Conservation (phyloP, 2,113 vertebrate genomes). For the Apistogramma diplotaenia region DNA sequence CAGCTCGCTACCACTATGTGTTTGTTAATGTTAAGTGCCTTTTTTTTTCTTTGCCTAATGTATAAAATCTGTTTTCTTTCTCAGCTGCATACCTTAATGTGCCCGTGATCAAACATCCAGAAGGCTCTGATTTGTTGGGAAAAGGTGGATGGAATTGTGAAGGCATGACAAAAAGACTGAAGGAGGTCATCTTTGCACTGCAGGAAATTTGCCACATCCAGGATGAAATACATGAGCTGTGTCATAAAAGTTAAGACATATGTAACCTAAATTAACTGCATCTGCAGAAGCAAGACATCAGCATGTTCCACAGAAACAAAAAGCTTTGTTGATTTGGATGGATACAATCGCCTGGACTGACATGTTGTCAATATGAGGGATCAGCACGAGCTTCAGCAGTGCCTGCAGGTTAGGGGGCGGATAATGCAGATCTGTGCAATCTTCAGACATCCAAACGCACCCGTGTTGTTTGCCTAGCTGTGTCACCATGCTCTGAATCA, state of each 20-base stretch:
- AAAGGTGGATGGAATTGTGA: conserved; percentile 53
- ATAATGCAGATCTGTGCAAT: conserved; percentile 27
- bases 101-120: conserved; percentile 66
- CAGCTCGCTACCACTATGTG: not conserved
- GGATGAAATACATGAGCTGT: conserved; percentile 70
- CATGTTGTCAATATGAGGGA: conserved; percentile 48
- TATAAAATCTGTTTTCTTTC: not conserved
- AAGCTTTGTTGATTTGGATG: not conserved
- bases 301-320: not conserved
- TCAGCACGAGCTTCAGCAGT: conserved; percentile 59
- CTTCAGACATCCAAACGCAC: conserved; percentile 55
- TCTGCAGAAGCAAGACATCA: not conserved
- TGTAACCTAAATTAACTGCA: not conserved
- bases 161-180: conserved; percentile 61
- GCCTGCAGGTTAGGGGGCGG: conserved; percentile 66
- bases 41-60: not conserved
- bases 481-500: conserved; percentile 58
- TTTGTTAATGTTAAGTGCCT: not conserved
- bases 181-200: conserved; percentile 63
- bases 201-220: conserved; percentile 65
- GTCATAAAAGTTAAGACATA: conserved; percentile 37
- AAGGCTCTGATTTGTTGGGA: conserved; percentile 60
- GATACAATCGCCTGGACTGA: conserved; percentile 65
- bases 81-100: conserved; percentile 33
- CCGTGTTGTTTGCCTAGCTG: conserved; percentile 43